A percentile compares a stretch with the other conserved stretches of the same genome.
These are phyloP conservation scores for Tupaia chinensis DNA, from an alignment of 2,113 vertebrate species.

Conservation along the genomic window DNA sequence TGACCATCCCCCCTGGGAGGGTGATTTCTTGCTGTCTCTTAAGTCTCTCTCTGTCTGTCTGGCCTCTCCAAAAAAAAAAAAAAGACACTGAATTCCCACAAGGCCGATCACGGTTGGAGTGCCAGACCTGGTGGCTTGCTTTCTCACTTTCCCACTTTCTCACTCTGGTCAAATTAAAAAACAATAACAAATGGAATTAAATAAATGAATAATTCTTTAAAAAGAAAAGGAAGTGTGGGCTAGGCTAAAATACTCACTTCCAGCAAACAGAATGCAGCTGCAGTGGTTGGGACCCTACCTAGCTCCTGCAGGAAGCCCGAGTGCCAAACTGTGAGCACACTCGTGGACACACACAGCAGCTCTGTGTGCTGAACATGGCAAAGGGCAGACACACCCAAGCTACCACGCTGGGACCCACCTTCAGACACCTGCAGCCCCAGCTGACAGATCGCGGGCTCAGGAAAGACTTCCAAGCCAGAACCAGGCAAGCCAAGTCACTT, in stretches of 20 bases:
- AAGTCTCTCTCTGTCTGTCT: no score
- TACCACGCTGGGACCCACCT: neutral
- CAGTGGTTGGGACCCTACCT: neutral
- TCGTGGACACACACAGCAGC: neutral
- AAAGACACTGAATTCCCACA: no score
- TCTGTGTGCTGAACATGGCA: neutral
- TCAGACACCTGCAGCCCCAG: neutral
- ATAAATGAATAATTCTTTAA: no score
- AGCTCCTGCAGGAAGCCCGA: neutral
- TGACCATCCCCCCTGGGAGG: no score
- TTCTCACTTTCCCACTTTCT: no score
- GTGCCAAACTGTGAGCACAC: neutral
- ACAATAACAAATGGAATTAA: no score
- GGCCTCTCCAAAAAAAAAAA: no score
- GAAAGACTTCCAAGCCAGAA: neutral
- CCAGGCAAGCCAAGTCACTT: neutral
- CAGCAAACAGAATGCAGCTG: neutral
- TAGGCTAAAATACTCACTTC: neutral
- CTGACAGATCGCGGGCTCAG: neutral
- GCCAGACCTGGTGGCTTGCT: no score
- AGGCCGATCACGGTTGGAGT: no score
- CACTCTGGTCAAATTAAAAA: no score
- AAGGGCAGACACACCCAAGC: neutral
- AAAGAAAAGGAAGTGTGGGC: neutral
- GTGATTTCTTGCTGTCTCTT: no score